These are phyloP conservation scores for Mastomys coucha DNA, from an alignment of 2,113 vertebrate species.

Conservation along the genomic window DNA sequence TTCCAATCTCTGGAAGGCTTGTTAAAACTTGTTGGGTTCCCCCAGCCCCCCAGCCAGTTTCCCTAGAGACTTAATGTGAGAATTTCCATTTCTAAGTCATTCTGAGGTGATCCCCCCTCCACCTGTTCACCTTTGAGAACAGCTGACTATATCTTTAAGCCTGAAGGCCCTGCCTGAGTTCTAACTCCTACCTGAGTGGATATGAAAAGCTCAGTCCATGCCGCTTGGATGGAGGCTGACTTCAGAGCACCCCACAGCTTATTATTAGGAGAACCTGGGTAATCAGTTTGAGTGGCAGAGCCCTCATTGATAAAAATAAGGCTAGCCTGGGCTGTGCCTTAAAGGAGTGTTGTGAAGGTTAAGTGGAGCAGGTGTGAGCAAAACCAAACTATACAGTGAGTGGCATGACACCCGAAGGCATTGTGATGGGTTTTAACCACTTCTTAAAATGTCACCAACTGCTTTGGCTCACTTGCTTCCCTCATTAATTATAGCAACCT, in stretches of 20 bases:
- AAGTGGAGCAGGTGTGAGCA: constrained; percentile 27
- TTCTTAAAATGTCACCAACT: constrained; percentile 7
- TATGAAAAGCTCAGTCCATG: not conserved
- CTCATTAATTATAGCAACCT: constrained; percentile 59
- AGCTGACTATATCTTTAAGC: not conserved
- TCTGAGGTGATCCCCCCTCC: not conserved
- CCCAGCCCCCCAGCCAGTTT: not conserved
- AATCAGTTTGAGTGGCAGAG: not conserved
- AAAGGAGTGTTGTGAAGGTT: not conserved
- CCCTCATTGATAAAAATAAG: constrained; percentile 10
- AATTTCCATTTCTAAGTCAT: constrained; percentile 44
- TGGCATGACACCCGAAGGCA: not conserved
- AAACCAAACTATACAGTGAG: not conserved
- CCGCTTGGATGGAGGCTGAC: not conserved
- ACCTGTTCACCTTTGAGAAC: not conserved
- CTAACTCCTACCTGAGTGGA: constrained; percentile 14
- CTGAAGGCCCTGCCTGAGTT: not conserved
- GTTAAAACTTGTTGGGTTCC: not conserved
- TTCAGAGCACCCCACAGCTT: not conserved
- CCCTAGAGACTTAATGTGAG: not conserved
- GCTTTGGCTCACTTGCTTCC: constrained; percentile 17
- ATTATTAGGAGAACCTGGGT: not conserved
- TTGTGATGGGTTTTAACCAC: not conserved
- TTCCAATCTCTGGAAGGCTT: constrained; percentile 26
- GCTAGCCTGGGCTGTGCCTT: not conserved